Conservation (phyloP, 1,140 invertebrate genomes). For the Heliothis subflexa region DNA sequence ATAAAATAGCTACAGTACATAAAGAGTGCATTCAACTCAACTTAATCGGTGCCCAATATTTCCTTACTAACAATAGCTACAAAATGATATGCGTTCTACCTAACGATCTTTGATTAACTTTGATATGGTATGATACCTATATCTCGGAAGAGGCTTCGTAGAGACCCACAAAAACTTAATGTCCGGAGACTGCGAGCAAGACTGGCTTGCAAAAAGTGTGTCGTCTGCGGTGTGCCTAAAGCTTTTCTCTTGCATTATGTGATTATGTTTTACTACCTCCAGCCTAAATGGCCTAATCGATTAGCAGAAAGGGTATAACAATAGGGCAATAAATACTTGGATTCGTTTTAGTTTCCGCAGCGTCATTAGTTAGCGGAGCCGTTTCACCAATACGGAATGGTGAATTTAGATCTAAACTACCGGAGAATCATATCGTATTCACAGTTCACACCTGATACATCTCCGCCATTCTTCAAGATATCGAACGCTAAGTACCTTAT, state of each 20-base stretch:
- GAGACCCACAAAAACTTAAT: not conserved
- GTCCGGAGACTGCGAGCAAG: not conserved
- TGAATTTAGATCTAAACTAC: constrained; percentile 9
- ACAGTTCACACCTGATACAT: not conserved
- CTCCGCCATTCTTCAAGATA: not conserved
- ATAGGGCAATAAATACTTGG: constrained; percentile 35
- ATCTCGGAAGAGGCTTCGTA: not conserved
- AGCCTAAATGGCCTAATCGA: constrained; percentile 24
- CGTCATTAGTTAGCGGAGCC: constrained; percentile 20
- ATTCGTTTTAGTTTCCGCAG: constrained; percentile 13
- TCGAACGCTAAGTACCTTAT: constrained; percentile 18
- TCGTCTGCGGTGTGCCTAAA: constrained; percentile 1
- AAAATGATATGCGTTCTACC: not conserved
- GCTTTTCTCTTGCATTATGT: constrained; percentile 28
- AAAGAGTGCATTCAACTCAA: not conserved
- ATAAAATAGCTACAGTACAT: not conserved
- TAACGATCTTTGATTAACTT: not conserved
- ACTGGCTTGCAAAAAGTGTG: not conserved
- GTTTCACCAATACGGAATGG: constrained; percentile 13
- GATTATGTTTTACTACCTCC: constrained; percentile 31
- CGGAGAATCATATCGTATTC: not conserved
- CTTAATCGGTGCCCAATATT: constrained; percentile 6
- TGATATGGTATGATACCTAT: not conserved
- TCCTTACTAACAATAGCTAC: not conserved
- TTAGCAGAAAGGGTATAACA: constrained; percentile 30